Base-by-base conservation (phyloP, 2,797 vertebrate genomes). In the Melanotaenia pygmaea region DNA sequence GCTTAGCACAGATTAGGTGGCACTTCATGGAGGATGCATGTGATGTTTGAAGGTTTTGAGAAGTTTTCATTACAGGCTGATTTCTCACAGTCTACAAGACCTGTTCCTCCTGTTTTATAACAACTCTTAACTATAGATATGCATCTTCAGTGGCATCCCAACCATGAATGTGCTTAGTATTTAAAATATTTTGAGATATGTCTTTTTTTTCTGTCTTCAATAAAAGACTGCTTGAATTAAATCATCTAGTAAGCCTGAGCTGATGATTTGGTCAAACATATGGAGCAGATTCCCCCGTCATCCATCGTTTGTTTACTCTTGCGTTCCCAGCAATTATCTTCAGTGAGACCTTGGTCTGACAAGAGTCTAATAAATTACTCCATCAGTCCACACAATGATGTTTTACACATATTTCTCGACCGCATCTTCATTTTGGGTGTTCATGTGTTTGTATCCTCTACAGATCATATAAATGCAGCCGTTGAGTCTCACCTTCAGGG, bases 401-500 rank as follows among this genome's bases (percentile, higher is more conserved):
- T 10, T 51, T 22, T 51, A 20, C 8, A 47, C 20, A n/a, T n/a
- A 9, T 45, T 3, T n/a, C 45, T n/a, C 8, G 20, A n/a, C 38
- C 38, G 3, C 14, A 43, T 4, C 45, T 50, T 50, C n/a, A 9
- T 20, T 20, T 47, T 7, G 18, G 5, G 18, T 40, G 38, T 20
- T 50, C 14, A 18, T 43, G 40, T 18, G 38, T 45, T 8, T 45
- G 6, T 20, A 18, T 45, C 43, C 18, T 45, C 18, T 45, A 20
- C 43, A 20, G 43, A 20, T 45, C 5, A 45, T 20, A 20, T 45
- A 20, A 20, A 20, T 2, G 43, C 43, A 16, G 16, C 40, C 5
- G 40, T 43, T 43, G 4, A 1, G 20, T 57, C 91, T 94, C 88
- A 99, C 98, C 96, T 96, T 97, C 45, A 99, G 89, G 0, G 97